Base-by-base conservation (phyloP, 2,113 vertebrate species). In the Aphyosemion australe region DNA sequence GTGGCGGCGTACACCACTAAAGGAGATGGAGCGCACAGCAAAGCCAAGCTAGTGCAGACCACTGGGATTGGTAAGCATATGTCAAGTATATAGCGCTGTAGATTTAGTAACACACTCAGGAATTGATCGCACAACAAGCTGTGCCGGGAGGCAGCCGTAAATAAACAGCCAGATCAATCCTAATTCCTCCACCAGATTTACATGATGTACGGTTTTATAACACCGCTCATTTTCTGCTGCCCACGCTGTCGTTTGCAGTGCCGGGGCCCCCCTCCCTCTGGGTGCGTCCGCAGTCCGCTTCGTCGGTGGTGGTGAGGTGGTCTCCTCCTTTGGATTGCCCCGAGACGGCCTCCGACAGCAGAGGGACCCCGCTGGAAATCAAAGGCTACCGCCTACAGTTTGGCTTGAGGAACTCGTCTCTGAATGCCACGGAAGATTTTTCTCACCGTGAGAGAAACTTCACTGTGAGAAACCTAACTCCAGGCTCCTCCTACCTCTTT, bases 1-100 rank as follows among this genome's bases (percentile, higher is more conserved):
- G 96, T 98, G 46, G 95, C 96, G 2, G 96, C 97, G 1, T 98
- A 98, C 86, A 98, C 95, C 76, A 96, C 96, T 93, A 98, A 98
- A 90, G 96, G 96, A 56, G 96, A 98, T 2, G 96, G 96, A 6
- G 92, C 95, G 0, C 96, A 95, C 72, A 97, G 96, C 92, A 96
- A 94, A 77, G 92, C 95, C 6, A 95, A 94, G 68, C 89, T 95
- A 84, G 93, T 97, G n/a, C 89, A 93, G 84, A 98, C 96, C 0
- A 93, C 90, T 58, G 94, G 94, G 86, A 93, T 94, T 91, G 95
- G 96, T 98, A 61, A 88, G 86, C 63, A 86, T 79, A 71, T 76
- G 80, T 72, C 76, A 76, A 79, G 46, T 58, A 32, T 71, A 78
- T 58, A 16, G 21, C 76, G 54, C 65, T 62, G 76, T 69, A 65